phyloP scores from a whole-genome alignment of 2,888 invertebrate genomes.

The Meiosimyza decipiens region DNA sequence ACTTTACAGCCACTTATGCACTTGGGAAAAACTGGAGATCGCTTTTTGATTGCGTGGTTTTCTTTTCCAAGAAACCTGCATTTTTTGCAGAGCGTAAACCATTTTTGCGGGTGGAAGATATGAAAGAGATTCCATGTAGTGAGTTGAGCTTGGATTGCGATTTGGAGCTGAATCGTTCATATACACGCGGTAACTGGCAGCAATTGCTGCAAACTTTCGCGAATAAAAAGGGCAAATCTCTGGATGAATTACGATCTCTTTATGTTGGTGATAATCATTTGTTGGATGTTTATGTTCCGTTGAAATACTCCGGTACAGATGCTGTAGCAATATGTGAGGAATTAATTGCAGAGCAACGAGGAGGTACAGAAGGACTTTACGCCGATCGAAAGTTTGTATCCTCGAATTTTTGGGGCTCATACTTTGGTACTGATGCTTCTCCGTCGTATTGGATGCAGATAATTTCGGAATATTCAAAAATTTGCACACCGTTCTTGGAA shows the following conservation, averaged over 20 bases:
- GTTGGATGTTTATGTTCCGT: conserved; percentile 79
- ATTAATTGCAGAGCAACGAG: conserved; percentile 72
- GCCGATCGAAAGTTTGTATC: conserved; percentile 68
- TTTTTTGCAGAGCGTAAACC: conserved; percentile 73
- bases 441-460: conserved; percentile 74
- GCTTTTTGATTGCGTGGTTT: conserved; percentile 74
- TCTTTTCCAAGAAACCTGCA: conserved; percentile 79
- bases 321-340: conserved; percentile 80
- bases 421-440: conserved; percentile 69
- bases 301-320: conserved; percentile 71
- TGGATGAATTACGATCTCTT: conserved; percentile 66
- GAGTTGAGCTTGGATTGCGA: conserved; percentile 50
- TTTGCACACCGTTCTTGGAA: conserved; percentile 76
- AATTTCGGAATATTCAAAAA: conserved; percentile 73
- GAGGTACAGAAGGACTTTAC: conserved; percentile 50
- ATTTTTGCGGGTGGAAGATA: conserved; percentile 68
- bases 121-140: conserved; percentile 47
- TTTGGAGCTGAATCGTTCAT: conserved; percentile 65
- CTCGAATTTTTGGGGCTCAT: conserved; percentile 77
- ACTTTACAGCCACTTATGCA: conserved; percentile 72
- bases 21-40: conserved; percentile 76
- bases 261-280: conserved; percentile 83
- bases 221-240: conserved; percentile 55
- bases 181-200: conserved; percentile 73
- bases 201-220: conserved; percentile 69